phyloP scores from a whole-genome alignment of 2,113 vertebrate species.

The Psilopsiagon aymara region DNA sequence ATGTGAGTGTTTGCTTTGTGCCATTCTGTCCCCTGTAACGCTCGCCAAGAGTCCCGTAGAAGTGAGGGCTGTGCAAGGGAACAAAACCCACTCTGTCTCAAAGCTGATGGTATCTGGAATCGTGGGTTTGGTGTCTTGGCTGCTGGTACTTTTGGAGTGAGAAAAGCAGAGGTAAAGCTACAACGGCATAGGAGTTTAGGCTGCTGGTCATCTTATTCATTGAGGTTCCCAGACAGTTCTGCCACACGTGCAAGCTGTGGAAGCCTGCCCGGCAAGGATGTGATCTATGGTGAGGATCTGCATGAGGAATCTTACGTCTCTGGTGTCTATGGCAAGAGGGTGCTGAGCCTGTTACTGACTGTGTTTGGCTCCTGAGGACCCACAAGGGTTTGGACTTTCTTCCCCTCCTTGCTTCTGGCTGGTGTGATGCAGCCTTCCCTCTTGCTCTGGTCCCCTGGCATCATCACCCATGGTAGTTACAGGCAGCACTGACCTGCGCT shows the following conservation, averaged over 20 bases:
- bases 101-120: neutral
- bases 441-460: neutral
- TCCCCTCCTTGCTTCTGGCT: fast-evolving
- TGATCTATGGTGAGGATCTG: fast-evolving
- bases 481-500: fast-evolving
- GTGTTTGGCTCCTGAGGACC: neutral
- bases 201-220: neutral
- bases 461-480: fast-evolving
- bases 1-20: neutral
- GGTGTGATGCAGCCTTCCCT: fast-evolving
- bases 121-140: fast-evolving
- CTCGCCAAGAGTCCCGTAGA: neutral
- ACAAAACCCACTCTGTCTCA: neutral
- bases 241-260: fast-evolving
- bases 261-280: neutral
- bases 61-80: neutral
- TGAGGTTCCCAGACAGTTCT: neutral
- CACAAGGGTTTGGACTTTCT: neutral
- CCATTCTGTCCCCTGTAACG: neutral
- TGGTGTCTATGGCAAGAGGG: neutral
- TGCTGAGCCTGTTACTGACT: neutral
- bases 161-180: neutral
- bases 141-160: neutral
- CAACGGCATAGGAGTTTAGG: neutral
- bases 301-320: neutral